Conservation (phyloP, 2,113 vertebrate species). For the Myxocyprinus asiaticus region DNA sequence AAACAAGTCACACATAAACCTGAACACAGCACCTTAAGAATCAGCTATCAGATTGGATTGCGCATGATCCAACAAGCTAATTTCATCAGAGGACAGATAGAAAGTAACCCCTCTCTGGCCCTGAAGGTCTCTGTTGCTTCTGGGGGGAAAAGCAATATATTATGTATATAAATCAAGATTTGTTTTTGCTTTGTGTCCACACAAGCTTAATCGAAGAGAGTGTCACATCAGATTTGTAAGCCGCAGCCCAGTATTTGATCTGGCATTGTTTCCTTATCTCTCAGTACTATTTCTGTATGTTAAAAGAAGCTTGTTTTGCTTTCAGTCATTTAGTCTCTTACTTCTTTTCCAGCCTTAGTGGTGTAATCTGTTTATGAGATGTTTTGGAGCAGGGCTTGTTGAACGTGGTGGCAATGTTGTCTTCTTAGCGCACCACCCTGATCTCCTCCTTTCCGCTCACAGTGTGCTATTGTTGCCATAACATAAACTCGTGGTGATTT, state of each 20-base stretch:
- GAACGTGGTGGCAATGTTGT: background rate
- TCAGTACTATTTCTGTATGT: slow-evolving; percentile 1
- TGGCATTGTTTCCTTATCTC: slow-evolving; percentile 20
- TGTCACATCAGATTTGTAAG: slow-evolving; percentile 23
- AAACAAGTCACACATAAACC: slow-evolving; percentile 44
- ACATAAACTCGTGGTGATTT: background rate
- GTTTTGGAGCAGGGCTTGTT: background rate
- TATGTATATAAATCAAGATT: slow-evolving; percentile 33
- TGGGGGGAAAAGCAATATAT: slow-evolving; percentile 19
- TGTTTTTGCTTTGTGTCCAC: slow-evolving; percentile 9
- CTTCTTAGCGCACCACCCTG: background rate
- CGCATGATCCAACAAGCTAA: background rate
- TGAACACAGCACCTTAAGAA: slow-evolving; percentile 27
- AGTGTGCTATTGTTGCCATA: background rate
- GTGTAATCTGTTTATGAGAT: slow-evolving; percentile 23
- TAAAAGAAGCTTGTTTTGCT: slow-evolving; percentile 15
- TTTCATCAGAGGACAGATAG: slow-evolving; percentile 24
- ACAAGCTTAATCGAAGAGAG: background rate
- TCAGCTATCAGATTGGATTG: slow-evolving; percentile 32
- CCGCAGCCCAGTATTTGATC: slow-evolving; percentile 5
- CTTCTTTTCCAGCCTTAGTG: slow-evolving; percentile 19
- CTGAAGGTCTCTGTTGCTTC: background rate
- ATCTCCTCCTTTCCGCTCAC: slow-evolving; percentile 20
- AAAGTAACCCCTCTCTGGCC: background rate
- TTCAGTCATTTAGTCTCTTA: slow-evolving; percentile 19